Percentiles rank a stretch among this genome's conserved stretches.
Evolutionary conservation across 2,113 vertebrate species (phyloP).

Genomic region (Trachemys scripta): DNA sequence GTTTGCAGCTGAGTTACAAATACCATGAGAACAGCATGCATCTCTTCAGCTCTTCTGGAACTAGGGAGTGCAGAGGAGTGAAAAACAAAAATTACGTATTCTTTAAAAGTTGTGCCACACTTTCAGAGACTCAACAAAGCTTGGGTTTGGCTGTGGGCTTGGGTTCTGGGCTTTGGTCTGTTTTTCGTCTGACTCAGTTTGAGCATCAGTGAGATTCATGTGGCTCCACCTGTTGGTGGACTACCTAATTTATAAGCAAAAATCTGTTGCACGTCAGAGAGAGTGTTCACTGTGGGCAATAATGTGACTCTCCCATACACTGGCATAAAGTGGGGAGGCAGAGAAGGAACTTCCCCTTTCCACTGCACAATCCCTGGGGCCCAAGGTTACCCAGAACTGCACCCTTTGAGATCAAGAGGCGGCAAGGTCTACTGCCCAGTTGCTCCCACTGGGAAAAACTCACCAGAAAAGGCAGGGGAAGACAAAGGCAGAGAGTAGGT

Average conservation of each 20-base stretch:
- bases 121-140: background rate
- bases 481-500: background rate
- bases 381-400: background rate
- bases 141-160: background rate
- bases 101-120: background rate
- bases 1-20: background rate
- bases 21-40: background rate
- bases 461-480: background rate
- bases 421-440: background rate
- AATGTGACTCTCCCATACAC: background rate
- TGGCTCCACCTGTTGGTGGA: background rate
- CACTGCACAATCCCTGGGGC: background rate
- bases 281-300: background rate
- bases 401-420: background rate
- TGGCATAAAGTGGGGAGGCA: background rate
- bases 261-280: background rate
- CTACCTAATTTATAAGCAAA: background rate
- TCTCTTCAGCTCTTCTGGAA: background rate
- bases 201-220: background rate
- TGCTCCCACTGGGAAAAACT: background rate
- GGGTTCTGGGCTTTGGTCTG: background rate
- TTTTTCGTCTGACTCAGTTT: background rate
- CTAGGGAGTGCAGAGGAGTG: background rate
- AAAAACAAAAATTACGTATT: background rate
- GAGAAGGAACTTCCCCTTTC: background rate